Conservation (phyloP, 2,113 vertebrate genomes). For the Siniperca chuatsi region DNA sequence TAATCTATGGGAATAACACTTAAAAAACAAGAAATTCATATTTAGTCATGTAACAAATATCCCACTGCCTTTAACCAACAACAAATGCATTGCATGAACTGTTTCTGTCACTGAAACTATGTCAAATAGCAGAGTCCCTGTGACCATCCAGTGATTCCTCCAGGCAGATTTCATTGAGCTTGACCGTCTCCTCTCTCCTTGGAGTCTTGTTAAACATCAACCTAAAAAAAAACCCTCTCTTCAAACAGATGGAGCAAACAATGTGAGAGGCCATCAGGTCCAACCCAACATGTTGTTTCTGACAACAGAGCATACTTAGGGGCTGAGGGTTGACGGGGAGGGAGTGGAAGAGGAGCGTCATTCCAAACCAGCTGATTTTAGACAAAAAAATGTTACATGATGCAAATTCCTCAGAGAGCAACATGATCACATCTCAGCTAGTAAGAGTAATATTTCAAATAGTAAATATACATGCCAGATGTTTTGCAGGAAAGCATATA, state of each 20-base stretch:
- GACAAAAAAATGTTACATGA: conserved; percentile 7
- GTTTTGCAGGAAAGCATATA: conserved; percentile 3
- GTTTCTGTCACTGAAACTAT: neutral
- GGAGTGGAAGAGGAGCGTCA: conserved; percentile 66
- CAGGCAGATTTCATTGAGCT: conserved; percentile 30
- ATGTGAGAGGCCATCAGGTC: conserved; percentile 63
- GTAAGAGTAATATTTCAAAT: neutral
- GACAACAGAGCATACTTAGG: conserved; percentile 69
- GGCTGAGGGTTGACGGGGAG: conserved; percentile 40
- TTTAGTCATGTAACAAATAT: neutral
- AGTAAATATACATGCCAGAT: conserved; percentile 3
- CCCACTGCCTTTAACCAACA: neutral
- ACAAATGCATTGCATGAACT: neutral
- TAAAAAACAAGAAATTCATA: neutral
- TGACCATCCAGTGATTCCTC: conserved; percentile 4
- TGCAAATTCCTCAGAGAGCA: conserved; percentile 22
- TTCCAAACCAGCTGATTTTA: conserved; percentile 39
- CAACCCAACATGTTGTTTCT: conserved; percentile 66
- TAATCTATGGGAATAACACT: neutral
- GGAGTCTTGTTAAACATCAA: conserved; percentile 67
- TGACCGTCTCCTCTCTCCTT: conserved; percentile 41
- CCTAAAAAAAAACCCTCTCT: conserved; percentile 32
- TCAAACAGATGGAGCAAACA: conserved; percentile 69
- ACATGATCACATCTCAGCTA: neutral
- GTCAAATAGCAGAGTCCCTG: neutral